phyloP scores from a whole-genome alignment of 2,113 vertebrate genomes.

The Ciconia maguari region DNA sequence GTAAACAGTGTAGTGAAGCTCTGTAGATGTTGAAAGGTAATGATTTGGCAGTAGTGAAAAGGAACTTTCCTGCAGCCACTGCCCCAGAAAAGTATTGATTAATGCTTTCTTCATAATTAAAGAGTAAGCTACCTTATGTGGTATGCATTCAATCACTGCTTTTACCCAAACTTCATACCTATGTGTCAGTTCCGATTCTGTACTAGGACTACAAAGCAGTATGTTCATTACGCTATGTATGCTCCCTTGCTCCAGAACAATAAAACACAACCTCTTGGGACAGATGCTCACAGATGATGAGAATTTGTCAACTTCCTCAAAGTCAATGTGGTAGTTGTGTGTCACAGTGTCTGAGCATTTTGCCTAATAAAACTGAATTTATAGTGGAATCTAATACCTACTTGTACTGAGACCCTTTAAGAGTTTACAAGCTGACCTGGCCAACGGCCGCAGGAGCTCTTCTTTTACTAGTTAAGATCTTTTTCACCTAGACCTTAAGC shows the following conservation, averaged over 20 bases:
- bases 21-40: not conserved
- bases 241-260: not conserved
- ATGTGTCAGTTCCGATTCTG: fast-evolving
- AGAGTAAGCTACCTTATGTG: not conserved
- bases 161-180: not conserved
- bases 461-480: not conserved
- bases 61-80: not conserved
- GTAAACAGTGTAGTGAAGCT: not conserved
- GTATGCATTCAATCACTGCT: not conserved
- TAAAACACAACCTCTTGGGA: not conserved
- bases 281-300: not conserved
- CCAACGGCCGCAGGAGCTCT: not conserved
- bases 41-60: not conserved
- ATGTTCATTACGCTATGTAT: not conserved
- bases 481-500: not conserved
- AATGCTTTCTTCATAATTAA: not conserved
- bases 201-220: not conserved
- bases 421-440: not conserved
- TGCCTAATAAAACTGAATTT: not conserved
- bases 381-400: not conserved
- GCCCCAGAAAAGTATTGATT: not conserved
- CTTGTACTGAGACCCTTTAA: not conserved
- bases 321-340: not conserved
- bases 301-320: not conserved
- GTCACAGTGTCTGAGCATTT: not conserved